Base-by-base conservation (phyloP, 1,140 invertebrate genomes). In the Dufourea novaeangliae region DNA sequence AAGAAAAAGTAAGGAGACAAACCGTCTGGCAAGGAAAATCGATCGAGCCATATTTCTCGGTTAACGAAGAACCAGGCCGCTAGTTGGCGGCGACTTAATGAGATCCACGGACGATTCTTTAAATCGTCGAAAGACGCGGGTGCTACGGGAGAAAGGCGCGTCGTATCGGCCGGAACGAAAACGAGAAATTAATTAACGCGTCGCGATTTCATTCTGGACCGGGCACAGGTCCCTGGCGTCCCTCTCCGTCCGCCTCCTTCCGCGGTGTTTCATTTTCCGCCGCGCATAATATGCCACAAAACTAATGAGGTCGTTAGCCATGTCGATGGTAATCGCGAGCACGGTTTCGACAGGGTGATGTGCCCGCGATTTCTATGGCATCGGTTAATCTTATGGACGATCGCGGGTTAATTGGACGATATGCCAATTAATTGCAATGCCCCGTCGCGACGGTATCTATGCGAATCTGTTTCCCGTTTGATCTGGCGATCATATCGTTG, bases 281-380 rank as follows among this genome's bases (percentile, higher is more conserved):
- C n/a, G 32, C 4, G 14, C 17, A 76, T 76, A 63, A 73, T 73
- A 41, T 25, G 25, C 56, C 41, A 70, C 67, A 61, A 72, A 78
- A 78, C 69, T 78, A 78, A 78, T 61, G 75, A 78, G 75, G 52
- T 72, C 69, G 75, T 78, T 78, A 78, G 69, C 59, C 57, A 37
- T 25, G 37, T 27, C 57, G 37, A 37, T 54, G 37, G 20, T 37
- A 68, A 75, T 59, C 46, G 27, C 39, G 27, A 27, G 50, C 11
- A 12, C 17, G 29, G 34, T 8, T n/a, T 54, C 34, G 10, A 62
- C 41, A 27, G 17, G n/a, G 20, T 1, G 32, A 39, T 0, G 70
- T 11, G 5, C 27, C 46, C 14, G 46, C 29, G 59, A 50, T 73
- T 66, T 52, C 17, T 20, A 56, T 41, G 22, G 25, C 25, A 68